phyloP scores from a whole-genome alignment of 2,113 vertebrate species.

The Lates calcarifer region DNA sequence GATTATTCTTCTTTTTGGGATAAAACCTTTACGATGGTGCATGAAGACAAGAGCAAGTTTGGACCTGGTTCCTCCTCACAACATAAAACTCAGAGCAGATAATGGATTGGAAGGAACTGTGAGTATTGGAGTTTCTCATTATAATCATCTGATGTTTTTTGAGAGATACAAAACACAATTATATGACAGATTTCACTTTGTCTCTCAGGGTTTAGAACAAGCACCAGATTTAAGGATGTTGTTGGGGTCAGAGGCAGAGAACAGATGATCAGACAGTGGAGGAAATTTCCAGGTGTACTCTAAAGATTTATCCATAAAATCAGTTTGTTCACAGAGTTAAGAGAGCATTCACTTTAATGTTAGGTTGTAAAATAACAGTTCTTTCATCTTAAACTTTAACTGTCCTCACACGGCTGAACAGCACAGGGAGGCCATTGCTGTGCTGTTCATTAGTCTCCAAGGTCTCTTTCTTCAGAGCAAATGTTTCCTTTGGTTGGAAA shows the following conservation, averaged over 20 bases:
- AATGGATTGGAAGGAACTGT: slow-evolving; percentile 83
- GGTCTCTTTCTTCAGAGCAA: no score
- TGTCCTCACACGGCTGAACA: no score
- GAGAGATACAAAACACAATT: no score
- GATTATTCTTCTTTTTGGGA: neutral
- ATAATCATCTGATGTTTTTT: no score
- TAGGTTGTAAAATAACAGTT: neutral
- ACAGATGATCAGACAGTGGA: neutral
- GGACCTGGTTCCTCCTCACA: slow-evolving; percentile 41
- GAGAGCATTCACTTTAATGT: neutral
- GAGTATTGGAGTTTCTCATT: slow-evolving; percentile 55
- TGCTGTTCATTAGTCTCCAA: no score
- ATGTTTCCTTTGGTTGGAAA: no score
- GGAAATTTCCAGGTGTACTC: no score
- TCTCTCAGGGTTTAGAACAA: neutral
- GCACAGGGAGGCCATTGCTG: no score
- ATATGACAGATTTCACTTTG: no score
- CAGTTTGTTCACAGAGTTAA: neutral
- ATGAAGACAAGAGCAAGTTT: slow-evolving; percentile 41
- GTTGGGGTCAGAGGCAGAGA: no score
- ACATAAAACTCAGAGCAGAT: slow-evolving; percentile 64
- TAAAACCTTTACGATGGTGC: slow-evolving; percentile 37
- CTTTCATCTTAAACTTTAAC: no score
- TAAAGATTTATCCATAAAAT: no score
- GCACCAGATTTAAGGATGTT: neutral